Evolutionary conservation across 2,888 invertebrate genomes (phyloP), one percentile per base, ranked within the genome.

Genomic region (Scrobipalpa costella): DNA sequence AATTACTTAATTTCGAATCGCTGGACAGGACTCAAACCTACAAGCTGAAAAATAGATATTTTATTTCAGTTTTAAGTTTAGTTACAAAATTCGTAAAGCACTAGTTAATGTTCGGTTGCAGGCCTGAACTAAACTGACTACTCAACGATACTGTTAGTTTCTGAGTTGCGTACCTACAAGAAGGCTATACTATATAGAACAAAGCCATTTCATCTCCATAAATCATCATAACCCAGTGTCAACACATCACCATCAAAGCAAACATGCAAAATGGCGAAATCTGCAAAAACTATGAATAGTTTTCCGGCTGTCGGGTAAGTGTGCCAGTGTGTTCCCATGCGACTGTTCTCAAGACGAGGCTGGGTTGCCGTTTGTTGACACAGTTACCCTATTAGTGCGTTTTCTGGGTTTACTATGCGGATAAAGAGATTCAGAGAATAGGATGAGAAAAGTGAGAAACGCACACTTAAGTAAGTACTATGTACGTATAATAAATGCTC

Each of bases 361-460:
- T 67, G 52, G 71, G 69, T 72, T 70, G 83, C 84, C 80, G 85
- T 84, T 84, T 68, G 69, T 71, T 74, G 84, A 74, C 81, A 79
- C 70, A 84, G 77, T 78, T 78, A 71, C 67, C 63, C 19, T 11
- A 44, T 9, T 8, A 27, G 33, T 55, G 27, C 19, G 59, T 6
- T 57, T 34, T 57, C 27, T 55, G 33, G 52, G 52, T 27, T 55
- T 27, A n/a, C 38, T 15, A 34, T 34, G 55, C 55, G 55, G 55
- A 55, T 27, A 19, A 27, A 27, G 19, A 19, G 49, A 9, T 49
- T 19, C 17, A 19, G 44, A 44, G 44, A 44, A 44, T 44, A n/a
- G 44, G 44, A 44, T 44, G 44, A 44, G 13, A 40, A 40, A 40
- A 40, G 40, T 13, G n/a, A 13, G 13, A 40, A 40, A 40, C 11